Percentiles rank a stretch among this genome's conserved stretches.
Evolutionary conservation across 2,888 invertebrate species (phyloP).

Genomic region (Drosophila affinis): DNA sequence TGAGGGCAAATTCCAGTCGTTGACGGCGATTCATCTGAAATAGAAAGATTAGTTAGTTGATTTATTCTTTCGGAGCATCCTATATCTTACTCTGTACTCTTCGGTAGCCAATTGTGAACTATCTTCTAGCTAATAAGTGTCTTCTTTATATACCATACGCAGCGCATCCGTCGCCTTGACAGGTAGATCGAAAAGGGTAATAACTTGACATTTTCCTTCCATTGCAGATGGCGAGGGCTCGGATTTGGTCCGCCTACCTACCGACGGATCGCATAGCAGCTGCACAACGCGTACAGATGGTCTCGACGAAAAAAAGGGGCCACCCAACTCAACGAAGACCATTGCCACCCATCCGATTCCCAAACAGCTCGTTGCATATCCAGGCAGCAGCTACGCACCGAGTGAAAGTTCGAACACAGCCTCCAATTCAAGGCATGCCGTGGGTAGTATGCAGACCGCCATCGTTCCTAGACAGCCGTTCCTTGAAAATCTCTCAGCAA

Average conservation of each 20-base stretch:
- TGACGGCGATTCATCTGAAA: constrained; percentile 60
- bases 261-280: constrained; percentile 19
- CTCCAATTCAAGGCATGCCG: no score
- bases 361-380: background rate
- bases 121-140: constrained; percentile 14
- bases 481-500: background rate
- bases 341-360: background rate
- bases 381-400: background rate
- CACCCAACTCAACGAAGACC: background rate
- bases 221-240: constrained; percentile 51
- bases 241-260: constrained; percentile 47
- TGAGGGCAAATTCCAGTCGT: constrained; percentile 62
- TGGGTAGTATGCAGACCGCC: background rate
- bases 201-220: constrained; percentile 21
- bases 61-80: background rate
- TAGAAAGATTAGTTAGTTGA: background rate
- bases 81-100: constrained; percentile 34
- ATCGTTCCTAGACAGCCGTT: background rate
- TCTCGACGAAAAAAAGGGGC: background rate
- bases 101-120: constrained; percentile 54
- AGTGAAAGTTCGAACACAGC: background rate
- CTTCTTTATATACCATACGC: constrained; percentile 51
- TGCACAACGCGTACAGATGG: constrained; percentile 17
- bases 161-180: background rate
- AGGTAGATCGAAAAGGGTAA: constrained; percentile 40